A percentile compares a stretch with the other conserved stretches of the same genome.
Evolutionary conservation across 2,113 vertebrate species (phyloP).

Genomic region (Rhegmatorhina hoffmannsi): DNA sequence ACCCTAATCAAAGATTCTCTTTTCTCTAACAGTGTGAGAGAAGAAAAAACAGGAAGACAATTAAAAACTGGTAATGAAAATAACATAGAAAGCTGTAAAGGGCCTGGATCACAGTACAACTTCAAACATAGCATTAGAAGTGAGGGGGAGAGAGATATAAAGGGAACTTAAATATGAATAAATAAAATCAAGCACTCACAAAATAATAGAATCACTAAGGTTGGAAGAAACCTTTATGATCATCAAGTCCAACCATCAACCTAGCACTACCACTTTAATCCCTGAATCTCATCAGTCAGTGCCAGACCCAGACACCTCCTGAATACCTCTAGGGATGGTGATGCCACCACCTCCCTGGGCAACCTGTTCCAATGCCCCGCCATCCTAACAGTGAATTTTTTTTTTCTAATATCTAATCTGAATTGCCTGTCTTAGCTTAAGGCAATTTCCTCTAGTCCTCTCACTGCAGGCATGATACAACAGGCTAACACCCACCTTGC

Average conservation of each 20-base stretch:
- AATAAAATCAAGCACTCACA: not conserved
- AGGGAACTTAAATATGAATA: not conserved
- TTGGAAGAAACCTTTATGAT: not conserved
- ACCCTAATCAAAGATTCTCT: not conserved
- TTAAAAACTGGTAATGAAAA: not conserved
- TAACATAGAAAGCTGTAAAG: not conserved
- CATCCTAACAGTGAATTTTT: accelerated
- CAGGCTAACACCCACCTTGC: not conserved
- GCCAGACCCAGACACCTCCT: accelerated
- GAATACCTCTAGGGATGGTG: not conserved
- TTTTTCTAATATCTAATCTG: not conserved
- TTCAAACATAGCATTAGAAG: not conserved
- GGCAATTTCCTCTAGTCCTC: not conserved
- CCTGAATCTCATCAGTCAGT: not conserved
- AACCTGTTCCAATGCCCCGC: not conserved
- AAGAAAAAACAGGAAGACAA: not conserved
- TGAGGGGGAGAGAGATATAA: not conserved
- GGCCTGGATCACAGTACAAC: not conserved
- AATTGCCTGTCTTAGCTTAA: not conserved
- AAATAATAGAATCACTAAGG: not conserved
- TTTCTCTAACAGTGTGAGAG: not conserved
- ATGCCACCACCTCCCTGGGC: not conserved
- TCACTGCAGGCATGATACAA: not conserved
- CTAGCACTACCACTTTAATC: not conserved
- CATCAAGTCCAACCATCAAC: not conserved